Percentiles rank a stretch among this genome's conserved stretches.
These are phyloP conservation scores for Amazona vittata DNA, from an alignment of 2,113 vertebrate species.

Conservation along the genomic window DNA sequence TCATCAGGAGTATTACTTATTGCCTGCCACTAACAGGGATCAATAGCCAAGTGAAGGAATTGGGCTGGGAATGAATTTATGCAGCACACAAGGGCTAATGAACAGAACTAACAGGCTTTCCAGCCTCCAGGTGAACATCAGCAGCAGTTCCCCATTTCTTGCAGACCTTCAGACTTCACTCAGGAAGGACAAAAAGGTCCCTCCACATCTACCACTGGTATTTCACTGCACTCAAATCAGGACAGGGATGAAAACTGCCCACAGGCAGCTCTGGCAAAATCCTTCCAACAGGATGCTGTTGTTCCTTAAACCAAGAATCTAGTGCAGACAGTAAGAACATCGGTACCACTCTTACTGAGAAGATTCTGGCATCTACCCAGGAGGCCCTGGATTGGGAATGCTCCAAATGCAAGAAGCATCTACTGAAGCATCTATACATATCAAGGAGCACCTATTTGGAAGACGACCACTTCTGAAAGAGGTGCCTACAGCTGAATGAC, in stretches of 20 bases:
- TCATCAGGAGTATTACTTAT: not conserved
- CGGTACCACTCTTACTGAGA: not conserved
- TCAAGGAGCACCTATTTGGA: not conserved
- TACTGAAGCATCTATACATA: fast-evolving
- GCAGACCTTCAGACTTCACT: not conserved
- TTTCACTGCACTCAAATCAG: not conserved
- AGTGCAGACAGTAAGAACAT: not conserved
- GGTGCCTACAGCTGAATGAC: not conserved
- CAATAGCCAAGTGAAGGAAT: not conserved
- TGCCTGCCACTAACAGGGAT: not conserved
- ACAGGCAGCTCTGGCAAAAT: not conserved
- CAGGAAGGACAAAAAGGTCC: not conserved
- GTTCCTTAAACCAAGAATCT: not conserved
- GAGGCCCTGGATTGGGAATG: not conserved
- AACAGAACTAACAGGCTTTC: not conserved
- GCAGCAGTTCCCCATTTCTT: not conserved
- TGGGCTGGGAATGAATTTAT: not conserved
- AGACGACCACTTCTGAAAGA: not conserved
- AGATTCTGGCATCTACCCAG: not conserved
- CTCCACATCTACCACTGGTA: not conserved
- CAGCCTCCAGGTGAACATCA: not conserved
- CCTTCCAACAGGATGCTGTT: not conserved
- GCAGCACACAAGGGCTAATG: not conserved
- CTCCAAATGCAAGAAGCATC: not conserved
- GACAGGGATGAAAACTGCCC: not conserved